Base-by-base conservation (phyloP, 2,888 invertebrate species). In the Ptychoptera contaminata region DNA sequence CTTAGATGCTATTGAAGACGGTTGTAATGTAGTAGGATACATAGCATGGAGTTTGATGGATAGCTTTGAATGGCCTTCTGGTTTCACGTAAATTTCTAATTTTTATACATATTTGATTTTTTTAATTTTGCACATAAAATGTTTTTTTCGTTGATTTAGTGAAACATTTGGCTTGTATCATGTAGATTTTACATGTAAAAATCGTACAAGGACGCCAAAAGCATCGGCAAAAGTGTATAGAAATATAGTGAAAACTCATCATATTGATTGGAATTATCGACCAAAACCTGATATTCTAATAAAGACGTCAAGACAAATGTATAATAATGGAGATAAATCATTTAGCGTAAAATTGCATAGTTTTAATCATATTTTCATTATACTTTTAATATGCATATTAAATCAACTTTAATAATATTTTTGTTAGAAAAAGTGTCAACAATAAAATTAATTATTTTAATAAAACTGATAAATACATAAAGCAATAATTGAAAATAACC, bases 1-100 rank as follows among this genome's bases (percentile, higher is more conserved):
- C n/a, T 52, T 65, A 40, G 60, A 65, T 50, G 65, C 66, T 37
- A 59, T 78, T 0, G 64, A 69, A 34, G 77, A 79, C 56, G 69
- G 70, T 0, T 76, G 74, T 49, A 67, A 67, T 42, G 70, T 81
- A 1, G 57, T 67, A 8, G 82, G 77, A 0, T 88, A 85, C 56
- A 74, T 80, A 0, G 74, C 77, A 44, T 86, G 86, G 84, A 80
- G 80, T 50, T 62, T 88, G 12, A 70, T 87, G 62, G 87, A 90
- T 55, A 83, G 83, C 56, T 83, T 79, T 60, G 86, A 88, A 59
- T 87, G 86, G 86, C 68, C 69, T 47, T 67, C 71, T 37, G 87
- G 86, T 23, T 86, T 73, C 57, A 74, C 75, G 74, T 79, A 69
- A 75, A 76, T 71, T 15, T 43, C 43, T 32, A 36, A 23, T 34